Conservation (phyloP, 1,140 invertebrate genomes). For the Fopius arisanus region DNA sequence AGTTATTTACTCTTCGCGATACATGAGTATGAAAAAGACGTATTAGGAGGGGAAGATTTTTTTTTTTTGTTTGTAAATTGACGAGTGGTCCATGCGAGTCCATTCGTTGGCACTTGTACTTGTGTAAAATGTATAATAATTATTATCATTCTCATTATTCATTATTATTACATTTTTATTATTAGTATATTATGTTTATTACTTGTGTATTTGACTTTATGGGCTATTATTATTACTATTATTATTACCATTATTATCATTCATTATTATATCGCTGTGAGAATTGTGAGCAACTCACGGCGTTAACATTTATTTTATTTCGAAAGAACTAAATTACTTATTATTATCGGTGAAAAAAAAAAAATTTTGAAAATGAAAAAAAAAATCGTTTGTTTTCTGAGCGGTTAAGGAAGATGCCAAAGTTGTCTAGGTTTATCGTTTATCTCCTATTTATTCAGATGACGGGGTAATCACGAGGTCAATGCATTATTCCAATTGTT, state of each 20-base stretch:
- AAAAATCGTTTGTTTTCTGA: conserved; percentile 47
- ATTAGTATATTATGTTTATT: conserved; percentile 35
- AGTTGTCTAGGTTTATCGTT: conserved; percentile 64
- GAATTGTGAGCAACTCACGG: neutral
- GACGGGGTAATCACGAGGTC: conserved; percentile 35
- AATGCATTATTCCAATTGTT: neutral
- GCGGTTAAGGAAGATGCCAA: conserved; percentile 61
- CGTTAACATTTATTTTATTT: conserved; percentile 4
- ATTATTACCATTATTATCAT: conserved; percentile 35
- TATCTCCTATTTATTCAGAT: conserved; percentile 31
- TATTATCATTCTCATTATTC: conserved; percentile 45
- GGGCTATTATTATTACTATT: conserved; percentile 40
- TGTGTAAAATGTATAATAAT: conserved; percentile 54
- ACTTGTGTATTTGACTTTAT: conserved; percentile 47
- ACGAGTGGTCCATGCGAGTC: conserved; percentile 27
- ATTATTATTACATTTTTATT: conserved; percentile 44
- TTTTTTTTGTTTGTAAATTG: conserved; percentile 28
- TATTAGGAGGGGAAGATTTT: conserved; percentile 24
- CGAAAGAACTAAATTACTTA: conserved; percentile 5
- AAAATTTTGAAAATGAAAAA: conserved; percentile 38
- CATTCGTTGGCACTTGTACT: conserved; percentile 34
- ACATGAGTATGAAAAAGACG: conserved; percentile 9
- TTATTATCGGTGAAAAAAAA: conserved; percentile 1
- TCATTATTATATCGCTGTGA: conserved; percentile 41
- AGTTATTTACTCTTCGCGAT: neutral